Base-by-base conservation (phyloP, 2,113 vertebrate species). In the Chlamydotis undulata region DNA sequence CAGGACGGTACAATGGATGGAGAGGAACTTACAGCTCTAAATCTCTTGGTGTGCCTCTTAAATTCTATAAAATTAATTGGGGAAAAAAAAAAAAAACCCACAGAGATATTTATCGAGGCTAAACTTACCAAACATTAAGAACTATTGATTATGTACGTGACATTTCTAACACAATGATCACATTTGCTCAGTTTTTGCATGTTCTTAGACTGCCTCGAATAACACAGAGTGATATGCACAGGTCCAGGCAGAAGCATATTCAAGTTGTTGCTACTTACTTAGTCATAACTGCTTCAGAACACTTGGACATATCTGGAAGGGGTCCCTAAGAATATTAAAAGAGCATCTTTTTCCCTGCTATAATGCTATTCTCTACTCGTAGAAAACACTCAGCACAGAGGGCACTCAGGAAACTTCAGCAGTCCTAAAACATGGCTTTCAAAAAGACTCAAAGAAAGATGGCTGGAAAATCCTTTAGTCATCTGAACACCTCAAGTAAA, bases 1-100 rank as follows among this genome's bases (percentile, higher is more conserved):
- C 2, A 16, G 45, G 25, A 39, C 24, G 24, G 28, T 41, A 41
- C 0, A 6, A 29, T 13, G 29, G 33, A 76, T 7, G 7, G 47
- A 87, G 39, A 49, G 0, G 3, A 86, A 64, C 14, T 47, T 33
- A 41, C 0, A 0, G 28, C 22, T 22, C 18, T 22, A 41, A 29
- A 76, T 53, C 14, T 78, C 10, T 19, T n/a, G 5, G 26, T 52
- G 12, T 47, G 14, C 11, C 19, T 68, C 37, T 37, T 65, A 33
- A 93, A 77, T 83, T 4, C 6, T 37, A 21, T 4, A 74, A 77
- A 86, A 73, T 3, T 68, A 76, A 59, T 2, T 19, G 26, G 29
- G 23, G 7, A 3, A 7, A 18, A 88, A 45, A 50, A 18, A 88
- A 45, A 50, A 55, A 55, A 25, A 0, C 2, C 41, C 26, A 52